Evolutionary conservation across 2,797 vertebrate species (phyloP), one percentile per base, ranked within the genome.

Genomic region (Takifugu ocellatus): DNA sequence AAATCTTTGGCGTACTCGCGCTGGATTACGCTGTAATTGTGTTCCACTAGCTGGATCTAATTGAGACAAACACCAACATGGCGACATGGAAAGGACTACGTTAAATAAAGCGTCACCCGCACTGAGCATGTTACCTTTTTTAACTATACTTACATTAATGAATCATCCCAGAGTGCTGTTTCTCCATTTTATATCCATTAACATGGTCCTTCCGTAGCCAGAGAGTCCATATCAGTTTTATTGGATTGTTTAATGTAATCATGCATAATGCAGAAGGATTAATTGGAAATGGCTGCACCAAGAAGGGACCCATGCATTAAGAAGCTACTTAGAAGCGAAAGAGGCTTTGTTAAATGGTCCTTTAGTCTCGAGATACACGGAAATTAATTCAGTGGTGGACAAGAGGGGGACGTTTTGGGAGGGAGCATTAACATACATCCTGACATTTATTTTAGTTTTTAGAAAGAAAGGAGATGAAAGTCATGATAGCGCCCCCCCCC

Each of bases 241-340:
- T 84, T 91, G 88, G 72, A 90, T 91, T 89, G 86, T 91, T 89
- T 90, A 90, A 91, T 91, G 89, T 87, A 90, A 90, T 84, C 83
- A 89, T 90, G 87, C 81, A 91, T 90, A 88, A 92, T 91, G 85
- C 77, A 90, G 72, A 69, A 78, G 84, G 78, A 90, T 91, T 92
- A 89, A 90, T 89, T 90, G 85, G 81, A 89, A 91, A 88, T 84
- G 81, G 84, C 84, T 81, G 75, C 76, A 81, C 67, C 66, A 82
- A 81, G 78, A 78, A 82, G 72, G 72, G 78, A 74, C 63, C 59
- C 21, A 72, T 84, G 84, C 88, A 91, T 90, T 90, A 90, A 85
- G 83, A 72, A 82, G 74, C 77, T 86, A 84, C 81, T 81, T 79
- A 81, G 83, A 89, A 88, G 85, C 78, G 87, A 86, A 89, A 84